phyloP scores from a whole-genome alignment of 2,888 invertebrate species.

The Philhelius pedissequus region DNA sequence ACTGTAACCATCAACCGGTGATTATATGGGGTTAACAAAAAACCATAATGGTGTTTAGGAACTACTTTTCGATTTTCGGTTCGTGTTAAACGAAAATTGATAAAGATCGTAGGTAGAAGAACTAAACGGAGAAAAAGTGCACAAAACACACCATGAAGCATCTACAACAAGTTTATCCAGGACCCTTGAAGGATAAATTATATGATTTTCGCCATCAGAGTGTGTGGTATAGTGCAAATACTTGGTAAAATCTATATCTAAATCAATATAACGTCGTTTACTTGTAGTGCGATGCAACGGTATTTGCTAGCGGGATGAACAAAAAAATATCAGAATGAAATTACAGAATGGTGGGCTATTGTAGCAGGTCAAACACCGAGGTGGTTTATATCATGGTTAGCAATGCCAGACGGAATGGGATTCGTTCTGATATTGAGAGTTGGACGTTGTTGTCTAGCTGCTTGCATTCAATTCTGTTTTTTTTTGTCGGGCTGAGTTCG shows the following conservation, averaged over 20 bases:
- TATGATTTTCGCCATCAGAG: slow-evolving; percentile 27
- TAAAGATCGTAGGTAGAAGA: slow-evolving; percentile 24
- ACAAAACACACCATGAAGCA: slow-evolving; percentile 15
- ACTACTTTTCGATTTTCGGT: slow-evolving; percentile 40
- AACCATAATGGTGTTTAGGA: slow-evolving; percentile 2
- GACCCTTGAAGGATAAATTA: slow-evolving; percentile 36
- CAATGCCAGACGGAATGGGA: not conserved
- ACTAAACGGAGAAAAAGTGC: not conserved
- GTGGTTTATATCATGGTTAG: not conserved
- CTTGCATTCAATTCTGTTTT: not conserved
- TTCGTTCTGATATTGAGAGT: not conserved
- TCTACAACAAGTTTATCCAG: slow-evolving; percentile 39
- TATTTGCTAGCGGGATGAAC: not conserved
- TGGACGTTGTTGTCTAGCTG: not conserved
- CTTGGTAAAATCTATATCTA: not conserved
- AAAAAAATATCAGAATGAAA: slow-evolving; percentile 19
- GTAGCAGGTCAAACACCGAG: slow-evolving; percentile 4
- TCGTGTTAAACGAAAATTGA: slow-evolving; percentile 50
- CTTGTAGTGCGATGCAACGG: not conserved
- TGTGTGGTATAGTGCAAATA: not conserved
- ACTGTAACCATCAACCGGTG: not conserved
- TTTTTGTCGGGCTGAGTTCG: not conserved
- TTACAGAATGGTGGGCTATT: slow-evolving; percentile 3
- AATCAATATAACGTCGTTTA: not conserved
- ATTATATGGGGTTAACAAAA: not conserved